These are phyloP conservation scores for Torymus auratus DNA, from an alignment of 2,888 invertebrate species.

Conservation along the genomic window DNA sequence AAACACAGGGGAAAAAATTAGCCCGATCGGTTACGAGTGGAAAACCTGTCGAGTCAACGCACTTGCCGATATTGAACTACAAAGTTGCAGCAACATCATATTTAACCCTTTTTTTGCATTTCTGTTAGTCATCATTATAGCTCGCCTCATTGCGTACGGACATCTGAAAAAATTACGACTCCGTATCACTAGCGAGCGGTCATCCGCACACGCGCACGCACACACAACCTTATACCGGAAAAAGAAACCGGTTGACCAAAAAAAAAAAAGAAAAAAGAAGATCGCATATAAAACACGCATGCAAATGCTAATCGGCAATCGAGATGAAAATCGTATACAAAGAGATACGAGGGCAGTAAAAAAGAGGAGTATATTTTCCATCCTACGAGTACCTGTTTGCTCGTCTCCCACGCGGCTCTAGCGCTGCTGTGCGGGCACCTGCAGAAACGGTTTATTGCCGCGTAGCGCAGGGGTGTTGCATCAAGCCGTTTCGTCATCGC, in stretches of 20 bases:
- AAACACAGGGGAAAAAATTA: conserved; percentile 37
- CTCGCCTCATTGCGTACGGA: background rate
- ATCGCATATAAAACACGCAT: background rate
- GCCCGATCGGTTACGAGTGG: conserved; percentile 28
- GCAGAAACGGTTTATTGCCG: conserved; percentile 59
- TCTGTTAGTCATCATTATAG: conserved; percentile 20
- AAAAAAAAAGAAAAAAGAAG: background rate
- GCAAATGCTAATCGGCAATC: conserved; percentile 23
- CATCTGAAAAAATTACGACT: background rate
- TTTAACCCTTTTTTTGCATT: conserved; percentile 21
- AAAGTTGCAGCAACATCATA: conserved; percentile 28
- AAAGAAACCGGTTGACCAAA: conserved; percentile 26
- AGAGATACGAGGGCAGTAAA: background rate
- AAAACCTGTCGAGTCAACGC: background rate
- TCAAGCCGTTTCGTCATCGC: conserved; percentile 56
- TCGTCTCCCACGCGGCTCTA: conserved; percentile 62
- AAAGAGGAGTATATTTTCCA: conserved; percentile 38
- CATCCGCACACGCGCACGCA: conserved; percentile 15
- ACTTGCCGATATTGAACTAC: conserved; percentile 21
- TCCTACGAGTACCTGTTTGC: conserved; percentile 55
- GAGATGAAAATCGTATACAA: conserved; percentile 7
- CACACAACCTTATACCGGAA: conserved; percentile 43
- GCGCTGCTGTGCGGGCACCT: conserved; percentile 56
- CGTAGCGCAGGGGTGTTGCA: conserved; percentile 47
- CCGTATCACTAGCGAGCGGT: background rate